Base-by-base conservation (phyloP, 2,113 vertebrate genomes). In the Perca flavescens region DNA sequence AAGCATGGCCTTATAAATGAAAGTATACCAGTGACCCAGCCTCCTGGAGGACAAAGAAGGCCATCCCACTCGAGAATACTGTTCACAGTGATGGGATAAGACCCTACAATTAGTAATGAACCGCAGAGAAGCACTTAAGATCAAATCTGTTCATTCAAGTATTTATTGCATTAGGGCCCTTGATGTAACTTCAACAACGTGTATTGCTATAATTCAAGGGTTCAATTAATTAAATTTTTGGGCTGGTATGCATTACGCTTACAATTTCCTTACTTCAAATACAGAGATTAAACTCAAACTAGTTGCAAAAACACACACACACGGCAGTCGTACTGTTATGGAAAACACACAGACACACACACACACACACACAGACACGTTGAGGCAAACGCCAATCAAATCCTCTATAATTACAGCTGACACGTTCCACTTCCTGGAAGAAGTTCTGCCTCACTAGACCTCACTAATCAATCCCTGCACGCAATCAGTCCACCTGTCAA, bases 401-500 rank as follows among this genome's bases (percentile, higher is more conserved):
- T 34, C 19, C 16, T 31, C 15, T 14, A 2, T 83, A 80, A 88
- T 86, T 72, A 85, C 22, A 69, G 1, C 52, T 10, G 65, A 81
- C 80, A 74, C 40, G 46, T 64, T 81, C 77, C 5, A 52, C 68
- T 86, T 84, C 83, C 73, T 64, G 46, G 3, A 77, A 71, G 71
- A 84, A 77, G 87, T 82, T 88, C 82, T 31, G 70, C 88, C 82
- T 87, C 71, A 74, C 68, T 86, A 79, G 84, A 88, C 60, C 66
- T 80, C 36, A 60, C 58, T 87, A 80, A 90, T 92, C 84, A 85
- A 92, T 87, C 80, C 43, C 78, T 58, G 70, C 74, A 79, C 11
- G 31, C 83, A 88, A 86, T 89, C 88, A 89, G 82, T 83, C 79
- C 84, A 74, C 31, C 74, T 83, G 89, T 84, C 89, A 90, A 76